Conservation (phyloP, 2,113 vertebrate species). For the Thermophis baileyi region DNA sequence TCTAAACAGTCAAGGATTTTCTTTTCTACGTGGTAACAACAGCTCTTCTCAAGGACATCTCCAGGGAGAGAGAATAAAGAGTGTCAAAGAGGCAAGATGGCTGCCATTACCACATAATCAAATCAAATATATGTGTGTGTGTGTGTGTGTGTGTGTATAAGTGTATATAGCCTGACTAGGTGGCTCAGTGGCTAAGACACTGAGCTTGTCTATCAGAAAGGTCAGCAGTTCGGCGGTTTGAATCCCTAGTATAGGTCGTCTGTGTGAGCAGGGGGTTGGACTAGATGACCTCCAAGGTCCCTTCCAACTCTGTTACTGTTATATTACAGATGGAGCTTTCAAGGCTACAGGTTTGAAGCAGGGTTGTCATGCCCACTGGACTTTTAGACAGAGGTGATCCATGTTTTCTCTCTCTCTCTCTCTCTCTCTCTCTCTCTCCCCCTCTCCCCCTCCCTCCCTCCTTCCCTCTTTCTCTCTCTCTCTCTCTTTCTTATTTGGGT, state of each 20-base stretch:
- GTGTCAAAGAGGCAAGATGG: background rate
- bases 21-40: background rate
- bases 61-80: background rate
- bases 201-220: too few relatives aligned
- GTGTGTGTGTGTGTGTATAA: too few relatives aligned
- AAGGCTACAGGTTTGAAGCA: background rate
- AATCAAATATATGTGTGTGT: background rate
- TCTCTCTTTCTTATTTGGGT: background rate
- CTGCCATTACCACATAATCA: background rate
- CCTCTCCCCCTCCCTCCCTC: too few relatives aligned
- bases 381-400: background rate
- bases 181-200: too few relatives aligned
- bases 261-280: too few relatives aligned
- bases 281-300: too few relatives aligned
- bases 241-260: too few relatives aligned
- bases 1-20: background rate
- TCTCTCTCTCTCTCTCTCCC: rapidly evolving
- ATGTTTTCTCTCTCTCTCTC: background rate
- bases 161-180: too few relatives aligned
- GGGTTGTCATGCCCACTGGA: too few relatives aligned
- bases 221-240: too few relatives aligned
- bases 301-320: too few relatives aligned
- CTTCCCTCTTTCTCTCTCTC: too few relatives aligned
- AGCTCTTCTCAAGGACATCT: background rate
- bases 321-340: background rate